These are phyloP conservation scores for Mastacembelus armatus DNA, from an alignment of 2,797 vertebrate species.

Conservation along the genomic window DNA sequence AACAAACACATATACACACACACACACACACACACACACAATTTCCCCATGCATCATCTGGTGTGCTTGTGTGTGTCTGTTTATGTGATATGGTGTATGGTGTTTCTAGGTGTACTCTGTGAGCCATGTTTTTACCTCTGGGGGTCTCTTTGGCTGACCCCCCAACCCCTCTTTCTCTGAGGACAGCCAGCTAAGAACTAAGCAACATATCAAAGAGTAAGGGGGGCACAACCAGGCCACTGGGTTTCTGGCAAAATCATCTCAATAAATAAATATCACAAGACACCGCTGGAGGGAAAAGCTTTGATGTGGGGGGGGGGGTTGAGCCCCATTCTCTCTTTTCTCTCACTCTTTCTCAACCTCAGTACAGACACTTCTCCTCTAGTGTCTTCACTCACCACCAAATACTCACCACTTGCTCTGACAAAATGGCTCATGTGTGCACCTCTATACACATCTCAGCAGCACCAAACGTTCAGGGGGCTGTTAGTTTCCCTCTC, in stretches of 20 bases:
- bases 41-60: constrained; percentile 68
- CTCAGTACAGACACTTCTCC: constrained; percentile 71
- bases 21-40: no score
- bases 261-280: constrained; percentile 87
- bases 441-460: constrained; percentile 58
- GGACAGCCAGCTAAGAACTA: constrained; percentile 81
- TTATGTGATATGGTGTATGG: constrained; percentile 60
- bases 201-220: constrained; percentile 84
- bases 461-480: constrained; percentile 62
- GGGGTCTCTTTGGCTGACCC: constrained; percentile 79
- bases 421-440: constrained; percentile 79
- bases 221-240: constrained; percentile 78
- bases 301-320: constrained; percentile 83
- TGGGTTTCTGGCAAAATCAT: constrained; percentile 86
- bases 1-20: no score
- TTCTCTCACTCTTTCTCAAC: constrained; percentile 75
- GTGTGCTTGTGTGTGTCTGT: constrained; percentile 68
- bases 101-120: constrained; percentile 75
- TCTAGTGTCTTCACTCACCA: constrained; percentile 73
- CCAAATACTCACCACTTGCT: constrained; percentile 77
- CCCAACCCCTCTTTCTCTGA: constrained; percentile 74
- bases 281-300: constrained; percentile 80
- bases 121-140: constrained; percentile 75
- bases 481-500: constrained; percentile 63
- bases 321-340: constrained; percentile 77